These are phyloP conservation scores for Embiotoca jacksoni DNA, from an alignment of 2,113 vertebrate species.

Conservation along the genomic window DNA sequence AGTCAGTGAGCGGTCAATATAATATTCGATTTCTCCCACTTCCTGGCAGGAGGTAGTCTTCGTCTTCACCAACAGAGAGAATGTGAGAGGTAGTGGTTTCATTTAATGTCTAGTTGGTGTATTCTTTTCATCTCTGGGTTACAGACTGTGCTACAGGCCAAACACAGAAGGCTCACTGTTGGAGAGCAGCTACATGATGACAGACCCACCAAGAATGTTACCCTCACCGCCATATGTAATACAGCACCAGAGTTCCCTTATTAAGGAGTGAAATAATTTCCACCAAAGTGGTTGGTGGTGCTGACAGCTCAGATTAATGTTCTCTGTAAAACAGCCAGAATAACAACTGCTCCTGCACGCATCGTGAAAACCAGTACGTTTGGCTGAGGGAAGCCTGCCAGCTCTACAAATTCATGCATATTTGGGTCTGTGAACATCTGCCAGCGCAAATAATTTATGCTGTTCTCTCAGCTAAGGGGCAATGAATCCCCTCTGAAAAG, in stretches of 20 bases:
- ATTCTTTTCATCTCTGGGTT: constrained; percentile 70
- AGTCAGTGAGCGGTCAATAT: constrained; percentile 35
- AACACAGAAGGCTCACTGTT: constrained; percentile 74
- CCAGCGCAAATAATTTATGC: constrained; percentile 87
- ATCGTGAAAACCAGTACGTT: constrained; percentile 81
- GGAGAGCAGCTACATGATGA: constrained; percentile 75
- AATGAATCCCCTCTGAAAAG: constrained; percentile 80
- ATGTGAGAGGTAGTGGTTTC: constrained; percentile 60
- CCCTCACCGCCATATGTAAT: constrained; percentile 80
- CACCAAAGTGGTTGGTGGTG: constrained; percentile 73
- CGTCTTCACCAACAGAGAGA: constrained; percentile 27
- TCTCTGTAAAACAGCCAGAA: constrained; percentile 80
- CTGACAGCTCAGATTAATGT: constrained; percentile 81
- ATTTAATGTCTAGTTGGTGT: constrained; percentile 71
- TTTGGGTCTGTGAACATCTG: constrained; percentile 89
- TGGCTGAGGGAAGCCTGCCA: constrained; percentile 81
- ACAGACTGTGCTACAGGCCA: constrained; percentile 58
- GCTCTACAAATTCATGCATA: constrained; percentile 89
- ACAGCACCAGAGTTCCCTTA: constrained; percentile 81
- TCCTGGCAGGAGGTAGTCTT: constrained; percentile 51
- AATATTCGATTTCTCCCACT: constrained; percentile 51
- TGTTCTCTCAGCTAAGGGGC: constrained; percentile 82
- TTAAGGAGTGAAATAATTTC: constrained; percentile 79
- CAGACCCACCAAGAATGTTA: constrained; percentile 82
- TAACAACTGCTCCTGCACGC: constrained; percentile 79